Percentiles rank a stretch among this genome's conserved stretches.
phyloP scores from a whole-genome alignment of 2,888 invertebrate genomes.

The Tinea trinotella region DNA sequence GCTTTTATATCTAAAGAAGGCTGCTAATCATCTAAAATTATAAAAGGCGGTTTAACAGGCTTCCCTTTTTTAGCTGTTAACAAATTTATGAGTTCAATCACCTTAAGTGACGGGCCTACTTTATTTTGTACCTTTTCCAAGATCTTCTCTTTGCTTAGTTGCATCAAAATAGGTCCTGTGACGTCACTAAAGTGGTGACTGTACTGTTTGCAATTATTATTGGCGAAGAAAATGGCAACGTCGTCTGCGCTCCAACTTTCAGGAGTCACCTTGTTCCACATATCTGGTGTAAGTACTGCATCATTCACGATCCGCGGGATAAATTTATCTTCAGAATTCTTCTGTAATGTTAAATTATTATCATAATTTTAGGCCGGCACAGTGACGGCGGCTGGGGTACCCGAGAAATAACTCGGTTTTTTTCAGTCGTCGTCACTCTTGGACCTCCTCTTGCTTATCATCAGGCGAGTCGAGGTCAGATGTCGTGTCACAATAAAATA shows the following conservation, averaged over 20 bases:
- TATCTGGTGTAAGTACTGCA: slow-evolving; percentile 59
- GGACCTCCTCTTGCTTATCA: too few species aligned
- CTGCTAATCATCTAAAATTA: too few species aligned
- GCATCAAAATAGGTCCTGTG: slow-evolving; percentile 84
- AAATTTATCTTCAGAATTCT: slow-evolving; percentile 54
- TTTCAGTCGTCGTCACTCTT: too few species aligned
- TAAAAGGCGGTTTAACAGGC: not conserved
- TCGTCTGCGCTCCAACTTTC: slow-evolving; percentile 83
- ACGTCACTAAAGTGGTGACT: slow-evolving; percentile 79
- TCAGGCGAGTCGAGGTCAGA: too few species aligned
- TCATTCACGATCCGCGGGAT: slow-evolving; percentile 76
- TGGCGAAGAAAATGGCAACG: slow-evolving; percentile 90
- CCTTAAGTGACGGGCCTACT: slow-evolving; percentile 95
- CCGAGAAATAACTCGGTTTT: too few species aligned
- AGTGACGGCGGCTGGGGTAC: too few species aligned
- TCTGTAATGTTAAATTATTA: slow-evolving; percentile 22
- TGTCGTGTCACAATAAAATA: too few species aligned
- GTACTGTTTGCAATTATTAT: slow-evolving; percentile 87
- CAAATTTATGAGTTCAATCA: slow-evolving; percentile 88
- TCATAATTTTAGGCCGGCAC: too few species aligned
- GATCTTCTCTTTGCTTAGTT: slow-evolving; percentile 90
- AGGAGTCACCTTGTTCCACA: slow-evolving; percentile 63
- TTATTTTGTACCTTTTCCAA: slow-evolving; percentile 92
- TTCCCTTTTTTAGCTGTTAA: not conserved
- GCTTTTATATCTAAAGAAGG: too few species aligned